Percentiles rank a stretch among this genome's conserved stretches.
Evolutionary conservation across 2,113 vertebrate species (phyloP).

Genomic region (Eira barbara): DNA sequence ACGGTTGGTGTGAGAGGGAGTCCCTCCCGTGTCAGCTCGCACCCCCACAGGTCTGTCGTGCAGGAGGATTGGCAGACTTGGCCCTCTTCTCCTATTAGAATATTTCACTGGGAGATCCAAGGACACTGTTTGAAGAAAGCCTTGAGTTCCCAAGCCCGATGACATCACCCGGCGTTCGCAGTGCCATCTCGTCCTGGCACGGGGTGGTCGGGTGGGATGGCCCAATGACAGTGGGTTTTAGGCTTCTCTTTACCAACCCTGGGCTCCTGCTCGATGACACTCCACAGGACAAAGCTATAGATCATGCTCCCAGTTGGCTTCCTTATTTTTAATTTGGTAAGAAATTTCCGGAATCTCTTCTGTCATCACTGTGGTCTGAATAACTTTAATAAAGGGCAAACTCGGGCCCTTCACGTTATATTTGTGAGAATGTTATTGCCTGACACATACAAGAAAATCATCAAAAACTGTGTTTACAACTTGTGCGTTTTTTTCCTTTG

Average conservation of each 20-base stretch:
- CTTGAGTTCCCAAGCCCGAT: not conserved
- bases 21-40: accelerated
- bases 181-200: accelerated
- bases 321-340: conserved; percentile 47
- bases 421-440: accelerated
- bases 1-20: not conserved
- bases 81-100: not conserved
- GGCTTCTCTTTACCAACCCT: not conserved
- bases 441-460: not conserved
- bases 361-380: not conserved
- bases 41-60: not conserved
- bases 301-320: conserved; percentile 49
- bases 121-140: not conserved
- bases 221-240: too few species aligned
- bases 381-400: not conserved
- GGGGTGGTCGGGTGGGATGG: accelerated
- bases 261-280: not conserved
- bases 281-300: not conserved
- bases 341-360: not conserved
- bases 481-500: not conserved
- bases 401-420: not conserved
- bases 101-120: not conserved
- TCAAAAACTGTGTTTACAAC: not conserved
- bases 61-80: not conserved
- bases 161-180: accelerated